These are phyloP conservation scores for Cyprinodon brontotheroides DNA, from an alignment of 2,113 vertebrate species.

Conservation along the genomic window DNA sequence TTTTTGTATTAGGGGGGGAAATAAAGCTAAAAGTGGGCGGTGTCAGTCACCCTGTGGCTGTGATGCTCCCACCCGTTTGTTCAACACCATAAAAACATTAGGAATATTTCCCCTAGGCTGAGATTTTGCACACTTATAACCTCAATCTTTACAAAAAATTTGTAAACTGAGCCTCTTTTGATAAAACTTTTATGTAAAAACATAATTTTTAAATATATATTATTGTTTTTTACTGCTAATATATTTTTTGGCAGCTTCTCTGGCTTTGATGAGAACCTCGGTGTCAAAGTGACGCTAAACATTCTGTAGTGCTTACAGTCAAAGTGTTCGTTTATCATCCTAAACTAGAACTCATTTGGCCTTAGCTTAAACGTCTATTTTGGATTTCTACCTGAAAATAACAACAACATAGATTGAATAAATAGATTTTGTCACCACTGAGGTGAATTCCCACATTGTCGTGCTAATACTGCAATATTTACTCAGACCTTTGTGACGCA, in stretches of 20 bases:
- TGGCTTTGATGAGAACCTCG: not conserved
- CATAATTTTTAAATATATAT: not conserved
- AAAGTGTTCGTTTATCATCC: not conserved
- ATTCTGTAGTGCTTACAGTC: not conserved
- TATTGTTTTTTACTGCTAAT: not conserved
- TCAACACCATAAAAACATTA: not conserved
- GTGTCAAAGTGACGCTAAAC: conserved; percentile 12
- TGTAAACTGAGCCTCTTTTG: not conserved
- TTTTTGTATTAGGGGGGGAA: not conserved
- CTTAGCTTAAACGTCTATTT: conserved; percentile 34
- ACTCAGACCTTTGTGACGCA: not conserved
- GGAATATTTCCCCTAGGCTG: not conserved
- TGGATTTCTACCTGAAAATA: conserved; percentile 35
- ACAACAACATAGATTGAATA: conserved; percentile 42
- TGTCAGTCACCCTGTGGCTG: not conserved
- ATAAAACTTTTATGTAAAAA: not conserved
- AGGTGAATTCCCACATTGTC: not conserved
- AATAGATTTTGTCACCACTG: conserved; percentile 29
- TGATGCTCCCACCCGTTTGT: conserved; percentile 23
- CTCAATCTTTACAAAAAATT: conserved; percentile 1
- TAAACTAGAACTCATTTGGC: conserved; percentile 38
- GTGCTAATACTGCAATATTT: not conserved
- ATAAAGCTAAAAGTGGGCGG: not conserved
- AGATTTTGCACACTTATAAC: not conserved
- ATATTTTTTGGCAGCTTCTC: conserved; percentile 12